Base-by-base conservation (phyloP, 1,140 invertebrate species). In the Sinonovacula constricta region DNA sequence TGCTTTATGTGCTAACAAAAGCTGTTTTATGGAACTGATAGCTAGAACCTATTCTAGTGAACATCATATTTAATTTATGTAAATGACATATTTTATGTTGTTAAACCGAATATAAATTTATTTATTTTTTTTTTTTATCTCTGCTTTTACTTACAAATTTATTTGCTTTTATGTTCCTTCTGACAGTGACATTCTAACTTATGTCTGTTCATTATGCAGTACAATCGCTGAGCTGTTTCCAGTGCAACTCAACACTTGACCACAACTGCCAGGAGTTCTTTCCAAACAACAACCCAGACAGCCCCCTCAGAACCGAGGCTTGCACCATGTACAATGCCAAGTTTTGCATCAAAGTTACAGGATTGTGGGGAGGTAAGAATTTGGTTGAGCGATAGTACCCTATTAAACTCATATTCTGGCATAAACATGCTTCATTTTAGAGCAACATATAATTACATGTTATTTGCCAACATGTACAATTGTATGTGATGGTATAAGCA, bases 311-410 rank as follows among this genome's bases (percentile, higher is more conserved):
- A 54, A 76, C 88, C 18, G 65, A 66, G 63, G 91, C 94, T 53
- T 99, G 97, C 87, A 92, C 93, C 81, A 95, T 98, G 80, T 95
- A 95, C 87, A 94, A 94, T 83, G 96, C 96, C 10, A 93, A 94
- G 83, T 98, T 95, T 91, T 99, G 97, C 91, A 94, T 99, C 77
- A 99, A 99, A 93, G 95, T 97, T 84, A 95, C 96, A 72, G 97
- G 97, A 70, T 93, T 98, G 86, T 98, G 95, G 89, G 96, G 97
- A 95, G 97, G 97, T 97, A 88, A 77, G 83, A 62, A 68, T 65
- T 66, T 26, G 59, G 22, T 59, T 66, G n/a, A 15, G 22, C 31
- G 3, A 3, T n/a, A 4, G 53, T n/a, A 3, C 14, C 24, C 28
- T 15, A 68, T 53, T n/a, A 24, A 51, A 4, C 14, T 51, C 14